Evolutionary conservation across 2,113 vertebrate genomes (phyloP).

Genomic region (Apodemus sylvaticus): DNA sequence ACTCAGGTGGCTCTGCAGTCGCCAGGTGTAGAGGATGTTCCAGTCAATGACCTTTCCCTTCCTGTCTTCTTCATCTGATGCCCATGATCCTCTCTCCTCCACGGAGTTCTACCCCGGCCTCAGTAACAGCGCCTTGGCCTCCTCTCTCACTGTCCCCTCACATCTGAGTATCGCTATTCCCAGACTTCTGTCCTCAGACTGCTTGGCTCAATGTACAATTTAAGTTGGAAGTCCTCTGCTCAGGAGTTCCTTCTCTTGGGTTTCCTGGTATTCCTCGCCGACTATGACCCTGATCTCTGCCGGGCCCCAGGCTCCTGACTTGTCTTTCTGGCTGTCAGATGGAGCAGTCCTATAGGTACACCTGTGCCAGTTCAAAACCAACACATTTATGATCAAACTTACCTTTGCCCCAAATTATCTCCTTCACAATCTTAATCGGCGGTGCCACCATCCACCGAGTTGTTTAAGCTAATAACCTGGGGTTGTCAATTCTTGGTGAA

Average conservation of each 20-base stretch:
- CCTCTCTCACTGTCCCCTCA: background rate
- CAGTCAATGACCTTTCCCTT: background rate
- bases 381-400: background rate
- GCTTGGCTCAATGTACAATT: background rate
- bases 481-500: background rate
- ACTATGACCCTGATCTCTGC: background rate
- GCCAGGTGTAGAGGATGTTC: rapidly evolving
- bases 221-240: background rate
- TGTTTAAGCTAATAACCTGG: background rate
- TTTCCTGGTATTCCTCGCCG: background rate
- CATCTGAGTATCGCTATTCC: rapidly evolving
- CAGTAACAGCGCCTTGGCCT: background rate
- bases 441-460: rapidly evolving
- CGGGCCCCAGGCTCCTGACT: background rate
- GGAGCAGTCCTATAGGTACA: background rate
- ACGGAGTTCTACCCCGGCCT: background rate
- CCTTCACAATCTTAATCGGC: background rate
- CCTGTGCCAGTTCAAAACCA: background rate
- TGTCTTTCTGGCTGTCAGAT: background rate
- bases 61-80: background rate
- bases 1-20: background rate
- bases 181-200: background rate
- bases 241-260: background rate
- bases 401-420: background rate
- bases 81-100: background rate